Evolutionary conservation across 2,797 vertebrate species (phyloP).

Genomic region (Myiotriccus ornatus): DNA sequence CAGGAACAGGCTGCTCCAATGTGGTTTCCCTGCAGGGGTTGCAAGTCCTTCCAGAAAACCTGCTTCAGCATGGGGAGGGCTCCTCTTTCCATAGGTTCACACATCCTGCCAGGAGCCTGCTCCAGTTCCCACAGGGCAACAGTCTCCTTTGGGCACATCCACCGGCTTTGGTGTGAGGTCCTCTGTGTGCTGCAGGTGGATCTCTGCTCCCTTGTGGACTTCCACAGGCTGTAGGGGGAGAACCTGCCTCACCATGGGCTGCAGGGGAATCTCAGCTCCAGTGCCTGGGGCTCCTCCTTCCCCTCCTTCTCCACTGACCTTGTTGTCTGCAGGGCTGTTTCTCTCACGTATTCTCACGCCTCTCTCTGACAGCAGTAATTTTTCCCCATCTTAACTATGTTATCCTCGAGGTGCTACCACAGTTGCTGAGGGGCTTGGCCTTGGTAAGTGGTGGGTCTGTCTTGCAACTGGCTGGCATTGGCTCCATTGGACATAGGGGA

Average conservation of each 20-base stretch:
- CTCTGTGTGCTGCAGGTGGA: not conserved
- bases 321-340: not conserved
- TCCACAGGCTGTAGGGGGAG: not conserved
- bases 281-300: not conserved
- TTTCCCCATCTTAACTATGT: not conserved
- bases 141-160: not conserved
- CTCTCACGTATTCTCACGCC: not conserved
- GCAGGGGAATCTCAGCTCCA: not conserved
- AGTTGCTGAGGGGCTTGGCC: not conserved
- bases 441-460: not conserved
- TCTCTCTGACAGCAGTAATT: not conserved
- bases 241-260: not conserved
- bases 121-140: not conserved
- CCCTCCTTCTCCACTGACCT: not conserved
- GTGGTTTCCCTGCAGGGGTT: not conserved
- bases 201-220: not conserved
- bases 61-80: not conserved
- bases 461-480: not conserved
- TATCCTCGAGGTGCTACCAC: not conserved
- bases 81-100: not conserved
- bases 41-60: not conserved
- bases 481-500: not conserved
- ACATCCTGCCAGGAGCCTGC: not conserved
- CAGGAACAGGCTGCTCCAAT: not conserved
- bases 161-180: not conserved